Evolutionary conservation across 2,797 vertebrate genomes (phyloP).

Genomic region (Crenuchus spilurus): DNA sequence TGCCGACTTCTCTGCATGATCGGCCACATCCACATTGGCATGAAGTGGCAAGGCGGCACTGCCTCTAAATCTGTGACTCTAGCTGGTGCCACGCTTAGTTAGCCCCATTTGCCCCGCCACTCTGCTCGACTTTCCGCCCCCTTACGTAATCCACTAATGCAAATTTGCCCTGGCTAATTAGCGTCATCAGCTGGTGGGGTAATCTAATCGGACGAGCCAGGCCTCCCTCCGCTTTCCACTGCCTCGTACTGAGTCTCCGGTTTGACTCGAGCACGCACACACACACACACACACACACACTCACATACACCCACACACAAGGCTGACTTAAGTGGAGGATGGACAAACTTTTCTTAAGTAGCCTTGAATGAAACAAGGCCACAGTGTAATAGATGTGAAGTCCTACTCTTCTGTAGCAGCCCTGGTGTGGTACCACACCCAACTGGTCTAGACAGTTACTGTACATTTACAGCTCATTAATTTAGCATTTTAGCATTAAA

Average conservation of each 20-base stretch:
- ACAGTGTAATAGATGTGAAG: background rate
- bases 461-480: no score
- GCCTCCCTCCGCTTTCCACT: conserved; percentile 63
- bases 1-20: conserved; percentile 80
- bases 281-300: background rate
- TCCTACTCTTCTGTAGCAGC: no score
- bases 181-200: conserved; percentile 75
- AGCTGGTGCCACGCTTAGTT: conserved; percentile 83
- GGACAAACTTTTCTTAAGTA: conserved; percentile 66
- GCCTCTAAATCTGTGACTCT: conserved; percentile 79
- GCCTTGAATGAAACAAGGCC: conserved; percentile 42
- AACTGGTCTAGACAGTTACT: background rate
- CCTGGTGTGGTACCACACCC: background rate
- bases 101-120: conserved; percentile 54
- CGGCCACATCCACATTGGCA: conserved; percentile 79
- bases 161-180: conserved; percentile 84
- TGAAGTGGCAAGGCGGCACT: conserved; percentile 79
- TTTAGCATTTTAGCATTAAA: no score
- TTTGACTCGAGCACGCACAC: conserved; percentile 8
- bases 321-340: conserved; percentile 13
- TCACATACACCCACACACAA: background rate
- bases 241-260: conserved; percentile 54
- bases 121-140: conserved; percentile 54
- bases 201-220: conserved; percentile 77
- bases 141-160: conserved; percentile 82